Evolutionary conservation across 2,113 vertebrate genomes (phyloP).

Genomic region (Herpetotheres cachinnans): DNA sequence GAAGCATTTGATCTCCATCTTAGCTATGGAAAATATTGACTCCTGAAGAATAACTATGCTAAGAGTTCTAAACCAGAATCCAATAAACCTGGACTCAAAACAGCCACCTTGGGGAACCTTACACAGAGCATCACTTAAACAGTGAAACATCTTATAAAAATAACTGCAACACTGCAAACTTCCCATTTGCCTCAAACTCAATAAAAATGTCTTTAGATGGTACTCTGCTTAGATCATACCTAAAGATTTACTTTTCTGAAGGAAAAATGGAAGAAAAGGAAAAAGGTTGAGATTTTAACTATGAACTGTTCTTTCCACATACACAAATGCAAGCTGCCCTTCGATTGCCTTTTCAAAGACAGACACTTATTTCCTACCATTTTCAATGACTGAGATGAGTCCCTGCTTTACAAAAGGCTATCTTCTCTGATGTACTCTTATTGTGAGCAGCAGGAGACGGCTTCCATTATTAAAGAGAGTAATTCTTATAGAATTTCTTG

Average conservation of each 20-base stretch:
- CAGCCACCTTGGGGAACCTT: neutral
- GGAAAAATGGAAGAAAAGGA: neutral
- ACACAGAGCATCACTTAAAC: neutral
- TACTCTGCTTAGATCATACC: neutral
- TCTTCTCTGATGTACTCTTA: neutral
- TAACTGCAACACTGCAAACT: neutral
- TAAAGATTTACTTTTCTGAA: neutral
- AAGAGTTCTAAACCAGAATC: neutral
- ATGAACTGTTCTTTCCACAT: neutral
- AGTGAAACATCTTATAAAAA: neutral
- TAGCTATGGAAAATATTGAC: neutral
- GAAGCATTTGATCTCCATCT: neutral
- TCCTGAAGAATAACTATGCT: neutral
- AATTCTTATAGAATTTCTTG: neutral
- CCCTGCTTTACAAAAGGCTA: neutral
- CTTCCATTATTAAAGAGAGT: neutral
- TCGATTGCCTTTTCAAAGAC: neutral
- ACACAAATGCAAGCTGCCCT: neutral
- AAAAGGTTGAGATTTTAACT: neutral
- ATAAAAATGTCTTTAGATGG: neutral
- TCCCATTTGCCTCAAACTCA: neutral
- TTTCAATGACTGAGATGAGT: neutral
- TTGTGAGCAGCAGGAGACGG: neutral
- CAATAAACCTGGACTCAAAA: neutral
- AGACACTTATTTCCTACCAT: neutral